Evolutionary conservation across 2,888 invertebrate genomes (phyloP).

Genomic region (Synergus laeviventris): DNA sequence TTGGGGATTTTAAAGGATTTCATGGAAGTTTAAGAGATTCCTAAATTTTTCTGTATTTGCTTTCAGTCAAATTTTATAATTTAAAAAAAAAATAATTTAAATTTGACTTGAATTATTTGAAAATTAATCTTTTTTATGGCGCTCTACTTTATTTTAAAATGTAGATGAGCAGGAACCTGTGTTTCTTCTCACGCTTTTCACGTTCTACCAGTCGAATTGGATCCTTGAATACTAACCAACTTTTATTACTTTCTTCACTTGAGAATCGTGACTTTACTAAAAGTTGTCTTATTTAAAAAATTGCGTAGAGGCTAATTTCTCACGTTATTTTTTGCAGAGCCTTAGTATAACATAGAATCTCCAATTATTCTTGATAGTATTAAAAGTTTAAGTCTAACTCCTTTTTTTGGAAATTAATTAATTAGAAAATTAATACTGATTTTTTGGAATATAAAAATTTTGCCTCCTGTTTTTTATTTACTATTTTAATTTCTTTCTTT

Average conservation of each 20-base stretch:
- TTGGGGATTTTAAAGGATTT: too few relatives aligned
- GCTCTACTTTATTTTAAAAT: background rate
- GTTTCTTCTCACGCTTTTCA: constrained; percentile 41
- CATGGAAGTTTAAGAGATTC: too few relatives aligned
- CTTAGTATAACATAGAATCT: too few relatives aligned
- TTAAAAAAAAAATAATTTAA: background rate
- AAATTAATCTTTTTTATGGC: too few relatives aligned
- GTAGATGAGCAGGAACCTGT: background rate
- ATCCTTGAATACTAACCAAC: constrained; percentile 40
- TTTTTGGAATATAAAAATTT: too few relatives aligned
- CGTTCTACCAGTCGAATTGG: constrained; percentile 43
- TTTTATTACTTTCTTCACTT: background rate
- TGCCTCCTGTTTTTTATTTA: too few relatives aligned
- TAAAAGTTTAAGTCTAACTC: too few relatives aligned
- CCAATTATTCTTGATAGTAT: too few relatives aligned
- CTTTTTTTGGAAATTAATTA: background rate
- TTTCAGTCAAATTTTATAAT: too few relatives aligned
- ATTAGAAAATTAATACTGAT: too few relatives aligned
- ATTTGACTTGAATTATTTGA: background rate
- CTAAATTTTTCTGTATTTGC: too few relatives aligned
- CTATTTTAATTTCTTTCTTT: background rate
- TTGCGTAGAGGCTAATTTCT: background rate
- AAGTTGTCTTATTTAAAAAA: background rate
- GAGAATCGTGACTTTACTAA: background rate
- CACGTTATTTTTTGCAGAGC: background rate